A percentile compares a stretch with the other conserved stretches of the same genome.
Evolutionary conservation across 2,888 invertebrate genomes (phyloP).

Genomic region (Acanthosepion lycidas): DNA sequence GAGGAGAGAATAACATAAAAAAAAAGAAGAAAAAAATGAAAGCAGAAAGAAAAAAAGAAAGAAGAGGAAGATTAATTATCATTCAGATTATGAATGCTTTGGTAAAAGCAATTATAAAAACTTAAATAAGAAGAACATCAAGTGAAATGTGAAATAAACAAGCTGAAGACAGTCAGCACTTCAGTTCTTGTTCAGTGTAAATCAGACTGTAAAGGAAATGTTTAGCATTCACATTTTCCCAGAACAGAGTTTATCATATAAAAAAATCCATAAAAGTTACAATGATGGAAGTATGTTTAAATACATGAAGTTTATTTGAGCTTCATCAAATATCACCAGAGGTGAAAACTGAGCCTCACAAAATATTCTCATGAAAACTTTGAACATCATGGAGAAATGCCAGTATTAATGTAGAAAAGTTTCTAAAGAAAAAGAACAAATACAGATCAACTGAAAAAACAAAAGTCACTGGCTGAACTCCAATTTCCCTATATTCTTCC

Average conservation of each 20-base stretch:
- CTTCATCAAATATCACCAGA: too few species aligned
- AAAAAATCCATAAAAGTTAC: not conserved
- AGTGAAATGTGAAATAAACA: not conserved
- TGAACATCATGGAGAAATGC: not conserved
- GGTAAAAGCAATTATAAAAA: too few species aligned
- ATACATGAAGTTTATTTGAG: not conserved
- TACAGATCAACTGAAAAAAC: too few species aligned
- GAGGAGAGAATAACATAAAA: not conserved
- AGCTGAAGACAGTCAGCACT: not conserved
- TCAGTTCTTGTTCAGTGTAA: not conserved
- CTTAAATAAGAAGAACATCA: too few species aligned
- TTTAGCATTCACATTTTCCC: not conserved
- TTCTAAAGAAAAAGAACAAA: not conserved
- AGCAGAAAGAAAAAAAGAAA: too few species aligned
- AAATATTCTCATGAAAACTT: too few species aligned
- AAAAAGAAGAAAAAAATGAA: not conserved
- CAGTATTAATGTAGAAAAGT: not conserved
- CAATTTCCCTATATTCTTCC: too few species aligned
- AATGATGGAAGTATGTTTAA: not conserved
- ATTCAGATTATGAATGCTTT: too few species aligned
- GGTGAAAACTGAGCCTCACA: too few species aligned
- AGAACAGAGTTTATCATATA: not conserved
- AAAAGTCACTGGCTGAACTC: too few species aligned
- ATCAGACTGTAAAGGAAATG: not conserved
- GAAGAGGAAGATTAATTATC: too few species aligned